Base-by-base conservation (phyloP, 64 coral and sea anemone species). In the Cladopsammia gracilis region DNA sequence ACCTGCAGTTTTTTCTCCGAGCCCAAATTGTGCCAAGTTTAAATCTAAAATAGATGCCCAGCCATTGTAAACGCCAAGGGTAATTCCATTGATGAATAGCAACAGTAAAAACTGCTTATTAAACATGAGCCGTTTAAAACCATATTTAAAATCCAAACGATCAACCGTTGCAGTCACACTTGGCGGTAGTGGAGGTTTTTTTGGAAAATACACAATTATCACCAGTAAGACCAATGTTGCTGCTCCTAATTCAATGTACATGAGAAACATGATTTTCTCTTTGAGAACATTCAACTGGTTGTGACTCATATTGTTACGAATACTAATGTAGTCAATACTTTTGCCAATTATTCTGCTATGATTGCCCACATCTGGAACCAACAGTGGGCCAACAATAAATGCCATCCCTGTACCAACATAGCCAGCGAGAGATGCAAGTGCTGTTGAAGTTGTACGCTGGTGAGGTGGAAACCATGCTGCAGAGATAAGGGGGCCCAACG, bases 1-100 rank as follows among this genome's bases (percentile, higher is more conserved):
- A 20, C 92, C 92, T 3, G 76, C 92, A 8, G 86, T 89, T 64
- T 87, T 80, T 70, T 94, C 85, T 70, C 88, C 92, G 3, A 94
- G 48, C 68, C 54, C 64, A 52, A 94, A 94, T 67, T 94, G 87
- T 4, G 92, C 83, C 66, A 94, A 59, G 42, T 82, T 94, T 14
- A 94, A 70, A 25, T 94, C 92, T 53, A 94, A 62, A 53, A 94
- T 94, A 6, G 92, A 73, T 23, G 78, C 18, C 92, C 86, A 94
- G 5, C 66, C 85, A 49, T 48, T 82, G 46, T 89, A 78, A 8
- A 94, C 68, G 15, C 92, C 92, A 34, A 83, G 44, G 10, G 78
- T 87, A 19, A 89, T 24, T 13, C 76, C 86, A 74, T 83, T 89
- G 65, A 89, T 83, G 25, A 86, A 61, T 14, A 88, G 76, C 42